Percentiles rank a stretch among this genome's conserved stretches.
Evolutionary conservation across 2,888 invertebrate species (phyloP).

Genomic region (Petrophora chlorosata): DNA sequence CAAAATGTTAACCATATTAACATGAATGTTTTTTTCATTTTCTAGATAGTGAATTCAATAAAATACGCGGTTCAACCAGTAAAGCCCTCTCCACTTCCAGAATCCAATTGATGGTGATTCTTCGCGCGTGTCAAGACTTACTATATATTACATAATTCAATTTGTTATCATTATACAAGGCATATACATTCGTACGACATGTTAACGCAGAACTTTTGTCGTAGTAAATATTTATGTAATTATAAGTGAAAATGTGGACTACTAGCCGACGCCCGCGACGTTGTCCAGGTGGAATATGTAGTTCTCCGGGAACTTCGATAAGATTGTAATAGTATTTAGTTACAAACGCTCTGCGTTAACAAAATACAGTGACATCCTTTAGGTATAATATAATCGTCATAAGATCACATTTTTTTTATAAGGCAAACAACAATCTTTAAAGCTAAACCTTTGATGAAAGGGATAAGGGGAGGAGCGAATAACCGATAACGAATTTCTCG

Average conservation of each 20-base stretch:
- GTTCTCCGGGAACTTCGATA: not conserved
- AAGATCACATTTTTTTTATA: constrained; percentile 83
- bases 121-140: constrained; percentile 71
- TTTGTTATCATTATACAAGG: constrained; percentile 81
- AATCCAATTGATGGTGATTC: constrained; percentile 72
- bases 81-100: constrained; percentile 61
- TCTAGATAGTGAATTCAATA: not conserved
- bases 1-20: no score
- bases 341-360: constrained; percentile 47
- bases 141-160: constrained; percentile 77
- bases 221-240: not conserved
- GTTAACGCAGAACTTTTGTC: constrained; percentile 48
- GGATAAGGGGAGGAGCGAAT: constrained; percentile 53
- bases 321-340: not conserved
- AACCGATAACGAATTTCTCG: constrained; percentile 64
- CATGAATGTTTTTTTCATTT: no score
- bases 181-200: constrained; percentile 68
- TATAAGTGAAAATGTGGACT: no score
- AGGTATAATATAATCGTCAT: constrained; percentile 81
- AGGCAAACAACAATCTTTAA: constrained; percentile 84
- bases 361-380: constrained; percentile 65
- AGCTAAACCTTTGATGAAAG: constrained; percentile 78
- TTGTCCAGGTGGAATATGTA: no score
- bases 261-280: no score
- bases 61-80: constrained; percentile 41